phyloP scores from a whole-genome alignment of 2,797 vertebrate genomes.

The Gadopsis bispinosus region DNA sequence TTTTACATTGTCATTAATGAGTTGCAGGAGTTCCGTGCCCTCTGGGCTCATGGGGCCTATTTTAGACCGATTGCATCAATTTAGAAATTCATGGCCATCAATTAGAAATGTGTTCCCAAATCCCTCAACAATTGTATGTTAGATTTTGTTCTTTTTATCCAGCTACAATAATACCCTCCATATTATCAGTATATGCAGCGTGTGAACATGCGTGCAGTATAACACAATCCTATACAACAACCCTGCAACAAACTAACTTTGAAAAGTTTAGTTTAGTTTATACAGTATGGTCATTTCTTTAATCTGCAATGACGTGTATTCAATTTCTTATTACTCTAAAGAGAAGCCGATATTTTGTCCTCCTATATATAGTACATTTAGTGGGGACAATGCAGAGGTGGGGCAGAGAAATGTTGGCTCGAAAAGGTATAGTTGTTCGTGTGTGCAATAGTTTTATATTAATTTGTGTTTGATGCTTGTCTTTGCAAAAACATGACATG shows the following conservation, averaged over 20 bases:
- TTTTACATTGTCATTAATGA: constrained; percentile 24
- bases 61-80: constrained; percentile 11
- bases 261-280: neutral
- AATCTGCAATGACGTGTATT: constrained; percentile 1
- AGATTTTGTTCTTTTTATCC: neutral
- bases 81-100: constrained; percentile 29
- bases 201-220: neutral
- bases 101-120: neutral
- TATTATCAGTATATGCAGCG: neutral
- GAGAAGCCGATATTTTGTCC: constrained; percentile 13
- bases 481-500: constrained; percentile 40
- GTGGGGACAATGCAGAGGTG: neutral
- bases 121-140: neutral
- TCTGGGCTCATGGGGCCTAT: neutral
- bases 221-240: neutral
- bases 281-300: neutral
- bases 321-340: constrained; percentile 1
- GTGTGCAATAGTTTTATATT: constrained; percentile 2
- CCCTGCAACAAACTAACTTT: neutral
- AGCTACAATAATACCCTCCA: neutral
- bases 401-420: neutral
- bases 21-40: neutral
- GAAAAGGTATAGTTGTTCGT: neutral
- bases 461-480: constrained; percentile 44
- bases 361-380: neutral